phyloP scores from a whole-genome alignment of 1,140 invertebrate genomes.

The Belonocnema kinseyi region DNA sequence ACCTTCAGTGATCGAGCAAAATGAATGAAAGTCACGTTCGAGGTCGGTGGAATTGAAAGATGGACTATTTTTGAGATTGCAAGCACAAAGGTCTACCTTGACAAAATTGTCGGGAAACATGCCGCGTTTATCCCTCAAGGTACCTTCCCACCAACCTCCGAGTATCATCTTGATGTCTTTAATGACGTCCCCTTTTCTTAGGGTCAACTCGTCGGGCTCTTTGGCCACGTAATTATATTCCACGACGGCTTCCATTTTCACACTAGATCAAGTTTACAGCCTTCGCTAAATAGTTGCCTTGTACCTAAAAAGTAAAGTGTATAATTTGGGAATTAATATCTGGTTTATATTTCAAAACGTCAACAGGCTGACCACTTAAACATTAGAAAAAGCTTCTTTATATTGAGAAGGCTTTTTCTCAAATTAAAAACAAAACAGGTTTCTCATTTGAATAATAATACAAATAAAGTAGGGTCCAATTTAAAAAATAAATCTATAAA shows the following conservation, averaged over 20 bases:
- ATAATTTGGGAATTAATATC: slow-evolving; percentile 29
- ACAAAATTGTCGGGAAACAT: slow-evolving; percentile 99
- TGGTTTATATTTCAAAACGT: neutral
- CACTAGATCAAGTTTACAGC: slow-evolving; percentile 7
- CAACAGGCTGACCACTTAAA: too few relatives aligned
- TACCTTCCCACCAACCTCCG: slow-evolving; percentile 98
- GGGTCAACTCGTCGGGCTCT: slow-evolving; percentile 89
- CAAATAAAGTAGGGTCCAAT: too few relatives aligned
- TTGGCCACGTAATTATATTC: slow-evolving; percentile 89
- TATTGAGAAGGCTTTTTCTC: too few relatives aligned
- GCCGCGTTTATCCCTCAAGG: slow-evolving; percentile 89
- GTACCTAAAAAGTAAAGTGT: slow-evolving; percentile 34
- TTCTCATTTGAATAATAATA: too few relatives aligned
- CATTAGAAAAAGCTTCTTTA: too few relatives aligned
- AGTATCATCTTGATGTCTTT: slow-evolving; percentile 88
- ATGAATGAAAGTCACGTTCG: neutral
- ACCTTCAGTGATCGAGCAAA: neutral
- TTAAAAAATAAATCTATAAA: too few relatives aligned
- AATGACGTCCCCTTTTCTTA: slow-evolving; percentile 93
- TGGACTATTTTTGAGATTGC: neutral
- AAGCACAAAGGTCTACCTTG: slow-evolving; percentile 75
- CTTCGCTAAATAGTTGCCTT: neutral
- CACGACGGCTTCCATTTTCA: slow-evolving; percentile 82
- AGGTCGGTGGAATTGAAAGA: slow-evolving; percentile 5
- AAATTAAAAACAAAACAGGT: too few relatives aligned